These are phyloP conservation scores for Drosophila sp. DNA, from an alignment of 1,140 invertebrate genomes.

Conservation along the genomic window DNA sequence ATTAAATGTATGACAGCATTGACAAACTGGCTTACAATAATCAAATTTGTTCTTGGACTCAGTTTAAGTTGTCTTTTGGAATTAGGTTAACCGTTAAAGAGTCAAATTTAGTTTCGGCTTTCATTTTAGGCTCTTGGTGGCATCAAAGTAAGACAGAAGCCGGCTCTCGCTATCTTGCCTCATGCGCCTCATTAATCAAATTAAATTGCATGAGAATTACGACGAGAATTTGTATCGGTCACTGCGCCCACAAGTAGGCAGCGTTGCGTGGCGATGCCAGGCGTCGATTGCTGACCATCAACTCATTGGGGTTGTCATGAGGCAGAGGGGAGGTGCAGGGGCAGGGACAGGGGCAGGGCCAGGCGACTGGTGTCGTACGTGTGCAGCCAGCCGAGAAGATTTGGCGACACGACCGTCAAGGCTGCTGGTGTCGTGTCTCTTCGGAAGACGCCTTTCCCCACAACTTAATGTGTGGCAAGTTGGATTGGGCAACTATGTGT, in stretches of 20 bases:
- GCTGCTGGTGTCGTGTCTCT: conserved; percentile 1
- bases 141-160: not conserved
- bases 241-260: conserved; percentile 49
- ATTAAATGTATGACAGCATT: not conserved
- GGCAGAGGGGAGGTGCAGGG: not conserved
- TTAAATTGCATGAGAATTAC: conserved; percentile 71
- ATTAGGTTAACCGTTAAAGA: conserved; percentile 52
- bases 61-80: conserved; percentile 14
- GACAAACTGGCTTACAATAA: not conserved
- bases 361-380: conserved; percentile 1
- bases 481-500: not conserved
- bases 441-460: not conserved
- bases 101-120: conserved; percentile 23
- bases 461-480: not conserved
- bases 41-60: not conserved
- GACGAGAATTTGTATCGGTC: conserved; percentile 44
- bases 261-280: conserved; percentile 58
- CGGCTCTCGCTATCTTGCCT: conserved; percentile 58
- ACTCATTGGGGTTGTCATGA: too few relatives aligned
- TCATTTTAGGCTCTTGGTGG: not conserved
- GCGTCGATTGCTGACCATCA: conserved; percentile 25
- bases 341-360: not conserved
- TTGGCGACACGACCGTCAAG: conserved; percentile 19
- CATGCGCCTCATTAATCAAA: conserved; percentile 76
- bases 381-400: conserved; percentile 39